These are phyloP conservation scores for Turnix velox DNA, from an alignment of 2,113 vertebrate species.

Conservation along the genomic window DNA sequence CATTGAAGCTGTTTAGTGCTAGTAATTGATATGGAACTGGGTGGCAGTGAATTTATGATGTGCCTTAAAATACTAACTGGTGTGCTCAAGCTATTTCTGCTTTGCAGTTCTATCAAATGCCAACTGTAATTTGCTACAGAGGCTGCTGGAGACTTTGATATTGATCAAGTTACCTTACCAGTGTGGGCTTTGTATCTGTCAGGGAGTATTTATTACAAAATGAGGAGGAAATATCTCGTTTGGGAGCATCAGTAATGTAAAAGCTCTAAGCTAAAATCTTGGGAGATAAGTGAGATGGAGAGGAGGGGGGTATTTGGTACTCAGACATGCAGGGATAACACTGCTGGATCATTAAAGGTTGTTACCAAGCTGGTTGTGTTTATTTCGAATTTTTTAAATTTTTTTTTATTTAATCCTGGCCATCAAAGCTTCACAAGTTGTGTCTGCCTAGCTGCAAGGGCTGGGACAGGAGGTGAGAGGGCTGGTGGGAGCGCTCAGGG, in stretches of 20 bases:
- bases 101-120: conserved; percentile 60
- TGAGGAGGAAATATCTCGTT: background rate
- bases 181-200: background rate
- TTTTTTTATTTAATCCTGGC: background rate
- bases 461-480: background rate
- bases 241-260: background rate
- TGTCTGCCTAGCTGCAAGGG: background rate
- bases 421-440: background rate
- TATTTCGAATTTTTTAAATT: background rate
- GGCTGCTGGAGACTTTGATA: background rate
- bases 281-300: background rate
- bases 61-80: conserved; percentile 61
- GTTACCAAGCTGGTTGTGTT: background rate
- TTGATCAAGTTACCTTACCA: conserved; percentile 21
- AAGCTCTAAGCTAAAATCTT: background rate
- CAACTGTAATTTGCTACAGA: conserved; percentile 56
- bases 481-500: background rate
- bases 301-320: too few species aligned
- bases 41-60: conserved; percentile 59
- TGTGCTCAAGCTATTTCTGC: conserved; percentile 57
- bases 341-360: background rate
- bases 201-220: background rate
- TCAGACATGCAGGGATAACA: background rate
- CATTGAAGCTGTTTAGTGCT: conserved; percentile 64
- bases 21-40: conserved; percentile 69